Base-by-base conservation (phyloP, 2,797 vertebrate genomes). In the Onychomys torridus region DNA sequence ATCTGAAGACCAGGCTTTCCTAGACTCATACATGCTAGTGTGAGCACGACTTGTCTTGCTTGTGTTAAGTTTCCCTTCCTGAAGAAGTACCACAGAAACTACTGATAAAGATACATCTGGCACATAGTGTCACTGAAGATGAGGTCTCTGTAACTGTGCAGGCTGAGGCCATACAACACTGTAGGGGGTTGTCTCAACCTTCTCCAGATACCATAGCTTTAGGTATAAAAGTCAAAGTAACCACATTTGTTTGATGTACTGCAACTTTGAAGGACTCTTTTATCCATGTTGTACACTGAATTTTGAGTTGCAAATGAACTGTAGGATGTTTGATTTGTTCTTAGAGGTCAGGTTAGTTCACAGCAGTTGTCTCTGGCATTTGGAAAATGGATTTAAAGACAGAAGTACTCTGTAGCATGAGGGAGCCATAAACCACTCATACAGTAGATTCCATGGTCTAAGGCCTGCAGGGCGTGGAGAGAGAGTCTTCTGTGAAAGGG, bases 291-390 rank as follows among this genome's bases (percentile, higher is more conserved):
- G 37, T 69, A 77, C 59, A 25, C n/a, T 82, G 46, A 89, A 57
- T 16, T 52, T 73, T 92, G 67, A 69, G 65, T 59, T 87, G 6
- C 43, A 83, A 37, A 77, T 57, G 37, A 83, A 27, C 61, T 21
- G 29, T 69, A 55, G 46, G 43, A 79, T 46, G 25, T 34, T 93
- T 96, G 52, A n/a, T 87, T 87, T 90, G 34, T 94, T 92, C 40
- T 94, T 37, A 65, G 61, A 23, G 52, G 86, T 21, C 46, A 95
- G 29, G 95, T 27, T 16, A 85, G 63, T 0, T 95, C 21, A 65
- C 34, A 21, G 16, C 84, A 94, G 34, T 93, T 96, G 63, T 34
- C 88, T 98, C 73, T 90, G 93, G 63, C 29, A 49, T 78, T 78
- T 40, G 19, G 69, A 37, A 61, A 71, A 27, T 43, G 69, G 17